phyloP scores from a whole-genome alignment of 2,113 vertebrate genomes.

The Chaetodon trifascialis region DNA sequence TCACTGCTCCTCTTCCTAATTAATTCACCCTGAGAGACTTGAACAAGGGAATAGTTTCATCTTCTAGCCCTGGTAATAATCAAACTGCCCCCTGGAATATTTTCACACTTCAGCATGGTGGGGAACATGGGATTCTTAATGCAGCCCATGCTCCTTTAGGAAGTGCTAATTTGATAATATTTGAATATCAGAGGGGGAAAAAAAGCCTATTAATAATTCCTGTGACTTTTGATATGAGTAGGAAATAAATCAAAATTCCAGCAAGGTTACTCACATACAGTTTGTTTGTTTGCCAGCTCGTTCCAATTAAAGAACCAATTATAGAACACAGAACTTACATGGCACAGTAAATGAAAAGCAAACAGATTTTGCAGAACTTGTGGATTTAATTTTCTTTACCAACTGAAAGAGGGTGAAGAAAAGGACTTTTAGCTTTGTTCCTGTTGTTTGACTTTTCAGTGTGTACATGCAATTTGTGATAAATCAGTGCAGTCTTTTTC shows the following conservation, averaged over 20 bases:
- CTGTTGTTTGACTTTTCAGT: not conserved
- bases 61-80: constrained; percentile 64
- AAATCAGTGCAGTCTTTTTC: not conserved
- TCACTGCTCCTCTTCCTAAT: constrained; percentile 63
- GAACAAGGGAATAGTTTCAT: constrained; percentile 72
- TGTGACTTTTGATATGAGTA: constrained; percentile 53
- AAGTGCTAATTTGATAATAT: constrained; percentile 83
- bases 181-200: constrained; percentile 54
- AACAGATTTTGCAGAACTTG: not conserved
- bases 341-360: not conserved
- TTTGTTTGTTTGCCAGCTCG: not conserved
- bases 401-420: not conserved
- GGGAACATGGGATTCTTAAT: constrained; percentile 76
- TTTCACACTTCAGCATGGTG: constrained; percentile 80
- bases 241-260: constrained; percentile 11
- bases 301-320: not conserved
- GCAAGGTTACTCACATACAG: not conserved
- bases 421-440: not conserved
- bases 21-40: constrained; percentile 73
- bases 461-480: not conserved
- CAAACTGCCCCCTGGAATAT: constrained; percentile 79
- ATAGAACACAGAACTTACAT: not conserved
- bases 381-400: not conserved
- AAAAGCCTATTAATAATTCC: constrained; percentile 70
- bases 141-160: constrained; percentile 67